Conservation (phyloP, 2,113 vertebrate genomes). For the Ciconia maguari region DNA sequence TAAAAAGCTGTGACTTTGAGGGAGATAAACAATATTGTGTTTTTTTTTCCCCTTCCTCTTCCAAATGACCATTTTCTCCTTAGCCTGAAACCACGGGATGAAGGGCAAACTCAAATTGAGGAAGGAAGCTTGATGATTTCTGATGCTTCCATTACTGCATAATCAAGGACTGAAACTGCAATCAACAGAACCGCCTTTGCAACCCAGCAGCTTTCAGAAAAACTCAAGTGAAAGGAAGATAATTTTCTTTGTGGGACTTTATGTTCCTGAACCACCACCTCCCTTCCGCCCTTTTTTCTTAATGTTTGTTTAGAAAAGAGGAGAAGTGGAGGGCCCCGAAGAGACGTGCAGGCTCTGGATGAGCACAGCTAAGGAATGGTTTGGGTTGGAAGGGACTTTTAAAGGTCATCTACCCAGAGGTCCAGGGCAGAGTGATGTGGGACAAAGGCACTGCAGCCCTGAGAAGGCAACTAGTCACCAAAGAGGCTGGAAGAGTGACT, state of each 20-base stretch:
- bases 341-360: not conserved
- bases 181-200: conserved; percentile 43
- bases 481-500: not conserved
- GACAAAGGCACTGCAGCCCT: not conserved
- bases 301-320: conserved; percentile 11
- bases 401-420: not conserved
- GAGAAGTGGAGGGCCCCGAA: not conserved
- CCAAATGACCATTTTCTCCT: conserved; percentile 67
- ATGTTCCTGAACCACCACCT: conserved; percentile 17
- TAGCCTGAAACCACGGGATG: conserved; percentile 53
- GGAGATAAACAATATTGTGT: conserved; percentile 1
- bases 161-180: conserved; percentile 54
- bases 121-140: conserved; percentile 58
- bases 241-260: conserved; percentile 52
- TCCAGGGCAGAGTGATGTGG: fast-evolving
- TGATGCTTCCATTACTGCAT: conserved; percentile 67
- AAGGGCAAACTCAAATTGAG: conserved; percentile 64
- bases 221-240: conserved; percentile 53
- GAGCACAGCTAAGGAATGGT: not conserved
- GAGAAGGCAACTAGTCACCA: not conserved
- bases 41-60: conserved; percentile 27
- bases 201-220: conserved; percentile 53
- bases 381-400: not conserved
- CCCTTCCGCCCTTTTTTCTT: conserved; percentile 5
- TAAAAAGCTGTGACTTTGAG: not conserved